Base-by-base conservation (phyloP, 2,888 invertebrate species). In the Drosophila diplacantha region DNA sequence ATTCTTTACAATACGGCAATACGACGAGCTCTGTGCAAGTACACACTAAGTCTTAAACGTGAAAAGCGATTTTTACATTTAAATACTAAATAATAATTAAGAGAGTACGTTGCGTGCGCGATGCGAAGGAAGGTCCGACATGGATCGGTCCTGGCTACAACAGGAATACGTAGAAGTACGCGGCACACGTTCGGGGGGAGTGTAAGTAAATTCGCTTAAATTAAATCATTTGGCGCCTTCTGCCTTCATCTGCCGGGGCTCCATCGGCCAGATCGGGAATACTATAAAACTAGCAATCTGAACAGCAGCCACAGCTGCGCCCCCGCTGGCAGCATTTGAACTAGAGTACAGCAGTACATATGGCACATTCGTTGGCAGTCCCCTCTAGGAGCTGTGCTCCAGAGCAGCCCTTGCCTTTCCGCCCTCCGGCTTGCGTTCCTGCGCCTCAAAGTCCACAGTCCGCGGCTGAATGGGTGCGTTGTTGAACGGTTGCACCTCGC, bases 401-500 rank as follows among this genome's bases (percentile, higher is more conserved):
- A 56, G 24, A 5, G 60, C 22, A 12, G 35, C 41, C 37, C 44
- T 59, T 14, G 57, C 8, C 34, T 58, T 58, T 11, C 22, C 43
- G 38, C 5, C 60, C 5, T 69, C 60, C 6, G 73, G 61, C 6
- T 81, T 79, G 34, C 78, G 78, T 22, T 79, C 78, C 18, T 69
- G 57, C 37, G 66, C 78, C 51, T 79, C 78, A 29, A 83, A 79
- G 53, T 79, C 78, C 11, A 83, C 54, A 18, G 52, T 64, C 9
- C 66, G 69, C 0, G 71, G 78, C 32, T 71, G 38, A 2, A 68
- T 63, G 20, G 56, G 55, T 0, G 50, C 62, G 50, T 93, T 91
- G 77, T 95, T 94, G 94, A 95, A 96, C 83, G 91, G 91, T 66
- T 93, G 92, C 34, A 93, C 91, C 39, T 95, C 93, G 0, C 93